phyloP scores from a whole-genome alignment of 2,797 vertebrate species.

The Varecia variegata region DNA sequence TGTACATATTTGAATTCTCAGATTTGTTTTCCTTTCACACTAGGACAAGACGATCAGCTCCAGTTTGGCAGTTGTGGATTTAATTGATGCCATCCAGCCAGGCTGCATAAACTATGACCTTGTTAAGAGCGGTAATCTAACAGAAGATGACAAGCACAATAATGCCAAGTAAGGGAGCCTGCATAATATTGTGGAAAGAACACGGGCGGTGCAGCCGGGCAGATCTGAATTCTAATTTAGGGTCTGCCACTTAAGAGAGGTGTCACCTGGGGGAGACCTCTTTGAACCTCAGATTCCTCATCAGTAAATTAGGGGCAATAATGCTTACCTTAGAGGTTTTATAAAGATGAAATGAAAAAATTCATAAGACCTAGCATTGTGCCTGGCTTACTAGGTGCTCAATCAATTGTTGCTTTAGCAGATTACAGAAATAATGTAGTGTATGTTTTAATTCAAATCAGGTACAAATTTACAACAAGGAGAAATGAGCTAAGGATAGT shows the following conservation, averaged over 20 bases:
- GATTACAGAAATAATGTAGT: background rate
- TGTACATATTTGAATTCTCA: background rate
- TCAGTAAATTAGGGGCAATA: background rate
- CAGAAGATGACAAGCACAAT: conserved; percentile 92
- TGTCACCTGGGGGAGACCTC: background rate
- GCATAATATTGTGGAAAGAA: background rate
- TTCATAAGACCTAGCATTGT: background rate
- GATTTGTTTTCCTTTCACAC: background rate
- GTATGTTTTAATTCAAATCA: background rate
- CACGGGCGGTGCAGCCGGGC: background rate
- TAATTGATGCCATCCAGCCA: conserved; percentile 97
- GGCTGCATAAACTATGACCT: conserved; percentile 94
- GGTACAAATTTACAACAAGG: background rate
- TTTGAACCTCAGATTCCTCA: background rate
- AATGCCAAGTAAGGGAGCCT: conserved; percentile 93
- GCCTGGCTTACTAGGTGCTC: background rate
- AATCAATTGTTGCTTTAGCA: background rate
- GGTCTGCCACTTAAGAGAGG: background rate
- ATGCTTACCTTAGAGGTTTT: conserved; percentile 6
- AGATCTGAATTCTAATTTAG: background rate
- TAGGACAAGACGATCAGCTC: conserved; percentile 94
- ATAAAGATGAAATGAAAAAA: background rate
- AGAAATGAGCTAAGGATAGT: background rate
- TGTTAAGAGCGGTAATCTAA: conserved; percentile 88
- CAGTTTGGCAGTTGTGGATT: conserved; percentile 94